Percentiles rank a stretch among this genome's conserved stretches.
Evolutionary conservation across 2,888 invertebrate species (phyloP).

Genomic region (Sphaerophoria rueppellii): DNA sequence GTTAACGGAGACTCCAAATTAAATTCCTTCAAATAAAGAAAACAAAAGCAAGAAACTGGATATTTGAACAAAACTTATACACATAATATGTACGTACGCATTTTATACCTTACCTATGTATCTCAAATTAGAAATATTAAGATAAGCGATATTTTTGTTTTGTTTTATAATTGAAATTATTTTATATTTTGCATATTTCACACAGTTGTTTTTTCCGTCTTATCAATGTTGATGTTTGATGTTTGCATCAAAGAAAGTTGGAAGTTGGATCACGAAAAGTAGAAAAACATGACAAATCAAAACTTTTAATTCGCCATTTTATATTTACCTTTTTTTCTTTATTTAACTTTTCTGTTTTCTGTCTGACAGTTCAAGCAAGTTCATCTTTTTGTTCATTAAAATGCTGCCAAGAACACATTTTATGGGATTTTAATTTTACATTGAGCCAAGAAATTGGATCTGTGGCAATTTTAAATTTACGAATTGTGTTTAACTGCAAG

Average conservation of each 20-base stretch:
- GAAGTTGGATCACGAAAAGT: constrained; percentile 58
- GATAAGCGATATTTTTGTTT: neutral
- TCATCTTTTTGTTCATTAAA: neutral
- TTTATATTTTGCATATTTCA: constrained; percentile 43
- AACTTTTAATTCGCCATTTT: constrained; percentile 67
- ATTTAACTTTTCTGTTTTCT: constrained; percentile 43
- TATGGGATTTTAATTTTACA: no score
- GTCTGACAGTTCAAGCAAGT: constrained; percentile 25
- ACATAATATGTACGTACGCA: neutral
- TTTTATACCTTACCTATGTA: neutral
- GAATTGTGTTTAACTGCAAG: no score
- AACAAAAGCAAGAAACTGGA: neutral
- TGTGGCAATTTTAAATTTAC: no score
- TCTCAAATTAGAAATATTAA: no score
- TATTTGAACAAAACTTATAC: no score
- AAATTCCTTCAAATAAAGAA: constrained; percentile 16
- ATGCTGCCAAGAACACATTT: no score
- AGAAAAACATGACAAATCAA: constrained; percentile 60
- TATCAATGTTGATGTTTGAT: constrained; percentile 67
- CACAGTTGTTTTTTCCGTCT: constrained; percentile 60
- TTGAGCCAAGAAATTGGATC: no score
- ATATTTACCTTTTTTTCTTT: constrained; percentile 46
- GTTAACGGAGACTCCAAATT: constrained; percentile 17
- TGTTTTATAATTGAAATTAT: constrained; percentile 1
- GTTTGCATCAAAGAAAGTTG: constrained; percentile 65